These are phyloP conservation scores for Pardalotus punctatus DNA, from an alignment of 2,113 vertebrate species.

Conservation along the genomic window DNA sequence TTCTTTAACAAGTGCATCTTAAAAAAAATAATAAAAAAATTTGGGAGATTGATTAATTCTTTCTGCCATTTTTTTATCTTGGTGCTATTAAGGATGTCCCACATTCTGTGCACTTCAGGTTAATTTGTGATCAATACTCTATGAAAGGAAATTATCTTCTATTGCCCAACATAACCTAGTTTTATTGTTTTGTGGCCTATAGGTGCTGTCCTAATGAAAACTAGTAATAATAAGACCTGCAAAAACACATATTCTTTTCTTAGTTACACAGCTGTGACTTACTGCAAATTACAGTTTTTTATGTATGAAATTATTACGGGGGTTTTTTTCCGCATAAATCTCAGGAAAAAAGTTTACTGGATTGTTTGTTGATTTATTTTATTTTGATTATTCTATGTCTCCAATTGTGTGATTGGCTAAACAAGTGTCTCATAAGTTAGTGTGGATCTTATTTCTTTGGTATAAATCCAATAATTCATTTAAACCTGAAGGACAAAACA, in stretches of 20 bases:
- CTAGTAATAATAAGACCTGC: not conserved
- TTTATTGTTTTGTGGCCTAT: not conserved
- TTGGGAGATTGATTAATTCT: not conserved
- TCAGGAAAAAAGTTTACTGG: not conserved
- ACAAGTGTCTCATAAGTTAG: not conserved
- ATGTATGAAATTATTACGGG: not conserved
- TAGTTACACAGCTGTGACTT: not conserved
- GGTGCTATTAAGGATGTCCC: fast-evolving
- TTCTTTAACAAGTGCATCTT: not conserved
- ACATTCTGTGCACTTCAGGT: not conserved
- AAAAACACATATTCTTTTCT: not conserved
- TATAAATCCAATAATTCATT: not conserved
- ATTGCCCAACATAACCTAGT: not conserved
- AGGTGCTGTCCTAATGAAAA: not conserved
- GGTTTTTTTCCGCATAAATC: not conserved
- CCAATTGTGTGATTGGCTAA: not conserved
- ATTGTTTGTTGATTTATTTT: not conserved
- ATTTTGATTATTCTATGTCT: not conserved
- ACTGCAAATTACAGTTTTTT: not conserved
- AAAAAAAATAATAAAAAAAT: not conserved
- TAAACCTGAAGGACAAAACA: not conserved
- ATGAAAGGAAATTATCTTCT: not conserved
- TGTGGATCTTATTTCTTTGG: not conserved
- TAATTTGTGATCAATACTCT: not conserved
- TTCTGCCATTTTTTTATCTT: not conserved